A percentile compares a stretch with the other conserved stretches of the same genome.
These are phyloP conservation scores for Megaceryle torquata DNA, from an alignment of 2,113 vertebrate species.

Conservation along the genomic window DNA sequence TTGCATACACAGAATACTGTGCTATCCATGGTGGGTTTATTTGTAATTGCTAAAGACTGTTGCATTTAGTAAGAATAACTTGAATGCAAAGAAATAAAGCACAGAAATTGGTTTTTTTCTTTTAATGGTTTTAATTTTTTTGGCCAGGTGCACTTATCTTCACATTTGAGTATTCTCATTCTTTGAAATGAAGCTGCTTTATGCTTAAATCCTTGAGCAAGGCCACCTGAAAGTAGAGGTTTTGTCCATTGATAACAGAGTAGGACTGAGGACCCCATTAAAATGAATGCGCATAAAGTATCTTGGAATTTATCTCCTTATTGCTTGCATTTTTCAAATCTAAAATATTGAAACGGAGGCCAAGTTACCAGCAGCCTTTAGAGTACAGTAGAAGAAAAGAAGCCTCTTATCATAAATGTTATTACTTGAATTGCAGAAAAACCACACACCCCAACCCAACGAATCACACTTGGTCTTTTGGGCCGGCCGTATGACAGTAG, in stretches of 20 bases:
- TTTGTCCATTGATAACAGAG: neutral
- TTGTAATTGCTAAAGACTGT: neutral
- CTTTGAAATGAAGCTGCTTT: neutral
- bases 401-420: neutral
- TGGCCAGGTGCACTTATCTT: neutral
- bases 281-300: neutral
- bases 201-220: neutral
- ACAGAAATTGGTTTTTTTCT: neutral
- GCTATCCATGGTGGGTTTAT: neutral
- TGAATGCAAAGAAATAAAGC: neutral
- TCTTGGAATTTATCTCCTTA: neutral
- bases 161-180: neutral
- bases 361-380: neutral
- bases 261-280: neutral
- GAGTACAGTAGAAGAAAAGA: neutral
- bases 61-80: neutral
- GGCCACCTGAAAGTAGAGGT: neutral
- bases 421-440: neutral
- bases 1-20: neutral
- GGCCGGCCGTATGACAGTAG: constrained; percentile 6
- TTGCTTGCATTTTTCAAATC: neutral
- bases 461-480: neutral
- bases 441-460: neutral
- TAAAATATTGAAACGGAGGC: neutral
- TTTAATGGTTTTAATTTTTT: neutral